These are phyloP conservation scores for Ceratotherium simum DNA, from an alignment of 2,113 vertebrate genomes.

Conservation along the genomic window DNA sequence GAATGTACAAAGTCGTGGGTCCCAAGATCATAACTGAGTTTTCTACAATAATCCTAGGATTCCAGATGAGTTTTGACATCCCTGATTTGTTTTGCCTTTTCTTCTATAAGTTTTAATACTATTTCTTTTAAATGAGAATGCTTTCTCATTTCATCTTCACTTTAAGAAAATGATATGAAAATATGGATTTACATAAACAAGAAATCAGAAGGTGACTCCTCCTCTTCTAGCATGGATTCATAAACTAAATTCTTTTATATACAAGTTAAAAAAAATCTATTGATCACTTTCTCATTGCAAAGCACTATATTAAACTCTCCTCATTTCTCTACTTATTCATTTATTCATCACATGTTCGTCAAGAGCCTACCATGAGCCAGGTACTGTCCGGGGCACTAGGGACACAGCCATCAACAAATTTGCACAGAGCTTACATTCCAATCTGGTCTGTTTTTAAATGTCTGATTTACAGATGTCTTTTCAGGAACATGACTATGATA, in stretches of 20 bases:
- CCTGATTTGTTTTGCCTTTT: slow-evolving; percentile 34
- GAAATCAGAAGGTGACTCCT: not conserved
- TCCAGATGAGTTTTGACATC: not conserved
- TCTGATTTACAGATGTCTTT: not conserved
- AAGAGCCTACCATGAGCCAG: not conserved
- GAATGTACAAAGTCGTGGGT: not conserved
- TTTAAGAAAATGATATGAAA: slow-evolving; percentile 10
- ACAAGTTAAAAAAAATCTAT: not conserved
- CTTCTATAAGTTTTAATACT: not conserved
- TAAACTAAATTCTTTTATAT: slow-evolving; percentile 21
- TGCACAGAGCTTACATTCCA: not conserved
- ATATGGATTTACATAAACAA: slow-evolving; percentile 4
- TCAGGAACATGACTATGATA: not conserved
- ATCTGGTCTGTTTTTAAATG: not conserved
- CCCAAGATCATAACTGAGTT: not conserved
- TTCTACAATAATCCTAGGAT: not conserved
- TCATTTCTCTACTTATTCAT: not conserved
- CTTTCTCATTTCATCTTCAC: slow-evolving; percentile 10
- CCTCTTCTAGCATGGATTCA: not conserved
- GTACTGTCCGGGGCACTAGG: not conserved
- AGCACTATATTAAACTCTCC: not conserved
- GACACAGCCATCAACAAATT: not conserved
- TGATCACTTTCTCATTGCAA: not conserved
- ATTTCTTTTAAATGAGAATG: slow-evolving; percentile 3
- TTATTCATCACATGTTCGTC: not conserved